phyloP scores from a whole-genome alignment of 2,113 vertebrate genomes.

The Eira barbara region DNA sequence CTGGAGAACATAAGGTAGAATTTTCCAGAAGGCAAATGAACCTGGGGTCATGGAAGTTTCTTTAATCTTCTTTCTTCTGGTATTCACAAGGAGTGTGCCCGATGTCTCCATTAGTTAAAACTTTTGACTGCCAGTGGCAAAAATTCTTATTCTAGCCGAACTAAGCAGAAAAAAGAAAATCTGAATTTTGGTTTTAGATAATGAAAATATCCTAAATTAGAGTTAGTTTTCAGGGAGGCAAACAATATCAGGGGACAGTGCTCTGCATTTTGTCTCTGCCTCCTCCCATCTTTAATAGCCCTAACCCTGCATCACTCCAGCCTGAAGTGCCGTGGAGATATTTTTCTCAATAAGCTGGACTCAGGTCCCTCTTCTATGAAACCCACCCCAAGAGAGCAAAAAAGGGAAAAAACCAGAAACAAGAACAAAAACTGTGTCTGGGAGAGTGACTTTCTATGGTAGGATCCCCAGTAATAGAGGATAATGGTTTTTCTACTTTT shows the following conservation, averaged over 20 bases:
- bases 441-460: neutral
- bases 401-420: neutral
- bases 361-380: neutral
- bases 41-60: neutral
- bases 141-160: neutral
- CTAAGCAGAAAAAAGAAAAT: neutral
- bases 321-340: neutral
- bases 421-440: neutral
- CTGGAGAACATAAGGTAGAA: neutral
- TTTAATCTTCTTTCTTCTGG: neutral
- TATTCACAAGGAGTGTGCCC: neutral
- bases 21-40: neutral
- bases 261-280: neutral
- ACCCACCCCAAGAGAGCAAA: neutral
- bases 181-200: neutral
- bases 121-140: neutral
- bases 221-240: neutral
- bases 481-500: neutral
- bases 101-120: neutral
- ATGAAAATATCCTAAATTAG: neutral
- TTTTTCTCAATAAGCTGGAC: neutral
- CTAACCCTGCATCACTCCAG: neutral
- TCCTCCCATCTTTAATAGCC: fast-evolving
- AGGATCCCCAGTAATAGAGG: neutral
- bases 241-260: fast-evolving